Percentiles rank a stretch among this genome's conserved stretches.
These are phyloP conservation scores for Dryobates pubescens DNA, from an alignment of 2,797 vertebrate genomes.

Conservation along the genomic window DNA sequence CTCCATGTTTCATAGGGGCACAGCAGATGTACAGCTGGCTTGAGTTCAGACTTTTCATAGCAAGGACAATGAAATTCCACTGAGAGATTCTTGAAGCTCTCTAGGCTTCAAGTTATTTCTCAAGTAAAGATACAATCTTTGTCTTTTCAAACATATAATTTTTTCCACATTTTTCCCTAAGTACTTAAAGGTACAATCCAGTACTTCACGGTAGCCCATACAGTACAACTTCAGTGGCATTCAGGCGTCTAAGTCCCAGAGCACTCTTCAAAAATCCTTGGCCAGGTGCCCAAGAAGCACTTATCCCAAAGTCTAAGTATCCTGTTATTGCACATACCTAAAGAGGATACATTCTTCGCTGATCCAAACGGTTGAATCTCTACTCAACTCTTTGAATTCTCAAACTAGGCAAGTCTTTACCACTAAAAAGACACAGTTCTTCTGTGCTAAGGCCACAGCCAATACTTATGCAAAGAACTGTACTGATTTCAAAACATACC, in stretches of 20 bases:
- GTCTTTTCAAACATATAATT: neutral
- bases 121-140: neutral
- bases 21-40: neutral
- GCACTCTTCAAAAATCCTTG: conserved; percentile 23
- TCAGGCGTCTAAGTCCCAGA: neutral
- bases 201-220: neutral
- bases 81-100: neutral
- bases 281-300: conserved; percentile 20
- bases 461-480: neutral
- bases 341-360: neutral
- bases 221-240: neutral
- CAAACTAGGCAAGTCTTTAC: neutral
- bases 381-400: neutral
- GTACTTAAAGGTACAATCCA: neutral
- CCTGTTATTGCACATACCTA: conserved; percentile 32
- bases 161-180: neutral
- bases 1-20: neutral
- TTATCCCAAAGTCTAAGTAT: conserved; percentile 28
- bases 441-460: neutral
- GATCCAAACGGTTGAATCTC: neutral
- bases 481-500: neutral
- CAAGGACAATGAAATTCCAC: neutral
- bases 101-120: neutral
- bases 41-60: neutral
- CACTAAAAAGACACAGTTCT: neutral